Evolutionary conservation across 2,888 invertebrate species (phyloP).

Genomic region (Lymantria monacha): DNA sequence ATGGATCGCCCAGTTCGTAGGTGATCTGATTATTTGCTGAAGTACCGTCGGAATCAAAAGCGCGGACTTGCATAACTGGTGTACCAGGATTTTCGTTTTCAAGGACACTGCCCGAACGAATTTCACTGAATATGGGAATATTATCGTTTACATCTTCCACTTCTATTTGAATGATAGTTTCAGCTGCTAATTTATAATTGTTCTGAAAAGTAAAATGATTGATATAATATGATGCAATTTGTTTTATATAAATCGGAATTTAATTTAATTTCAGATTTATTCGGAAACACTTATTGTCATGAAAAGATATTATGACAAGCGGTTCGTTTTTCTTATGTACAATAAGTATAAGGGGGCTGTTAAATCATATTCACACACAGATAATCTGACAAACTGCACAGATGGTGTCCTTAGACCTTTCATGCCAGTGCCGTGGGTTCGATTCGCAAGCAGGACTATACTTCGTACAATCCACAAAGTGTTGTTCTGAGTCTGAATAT

Average conservation of each 20-base stretch:
- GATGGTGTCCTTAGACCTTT: too few relatives aligned
- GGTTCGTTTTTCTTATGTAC: too few relatives aligned
- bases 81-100: constrained; percentile 93
- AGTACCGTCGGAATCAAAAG: constrained; percentile 93
- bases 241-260: not conserved
- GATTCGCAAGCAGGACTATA: too few relatives aligned
- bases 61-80: constrained; percentile 93
- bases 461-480: too few relatives aligned
- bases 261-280: too few relatives aligned
- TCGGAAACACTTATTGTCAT: too few relatives aligned
- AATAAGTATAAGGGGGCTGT: too few relatives aligned
- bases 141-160: constrained; percentile 96
- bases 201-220: constrained; percentile 75
- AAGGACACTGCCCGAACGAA: constrained; percentile 89
- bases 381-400: too few relatives aligned
- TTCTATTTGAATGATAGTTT: constrained; percentile 89
- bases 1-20: constrained; percentile 87
- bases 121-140: constrained; percentile 92
- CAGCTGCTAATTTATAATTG: constrained; percentile 89
- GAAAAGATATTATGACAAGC: too few relatives aligned
- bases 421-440: too few relatives aligned
- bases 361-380: too few relatives aligned
- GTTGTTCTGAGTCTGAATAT: too few relatives aligned
- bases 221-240: not conserved
- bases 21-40: constrained; percentile 91